Evolutionary conservation across 2,113 vertebrate species (phyloP).

Genomic region (Neogale vison): DNA sequence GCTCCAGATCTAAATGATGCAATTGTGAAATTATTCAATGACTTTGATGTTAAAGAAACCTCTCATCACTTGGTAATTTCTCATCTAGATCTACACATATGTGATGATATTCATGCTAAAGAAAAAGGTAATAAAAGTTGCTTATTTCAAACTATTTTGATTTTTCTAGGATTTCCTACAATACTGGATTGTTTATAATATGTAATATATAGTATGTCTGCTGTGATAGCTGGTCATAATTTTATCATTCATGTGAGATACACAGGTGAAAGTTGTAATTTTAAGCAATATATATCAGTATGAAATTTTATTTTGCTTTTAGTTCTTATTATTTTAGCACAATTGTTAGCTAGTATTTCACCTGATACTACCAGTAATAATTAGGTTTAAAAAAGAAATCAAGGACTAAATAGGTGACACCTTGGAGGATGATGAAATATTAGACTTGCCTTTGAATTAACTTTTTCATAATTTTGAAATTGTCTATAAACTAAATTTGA

Average conservation of each 20-base stretch:
- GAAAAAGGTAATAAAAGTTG: slow-evolving; percentile 91
- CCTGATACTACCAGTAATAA: background rate
- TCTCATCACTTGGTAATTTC: slow-evolving; percentile 98
- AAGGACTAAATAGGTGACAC: background rate
- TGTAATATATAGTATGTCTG: background rate
- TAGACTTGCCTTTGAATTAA: background rate
- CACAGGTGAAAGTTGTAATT: background rate
- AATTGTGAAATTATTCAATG: slow-evolving; percentile 93
- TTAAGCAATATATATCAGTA: background rate
- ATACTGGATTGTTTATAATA: background rate
- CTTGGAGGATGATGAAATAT: background rate
- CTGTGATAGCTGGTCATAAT: slow-evolving; percentile 12
- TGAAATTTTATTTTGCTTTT: slow-evolving; percentile 48
- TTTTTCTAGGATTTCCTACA: slow-evolving; percentile 22
- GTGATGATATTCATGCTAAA: slow-evolving; percentile 95
- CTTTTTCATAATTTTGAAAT: slow-evolving; percentile 4
- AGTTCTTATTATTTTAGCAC: background rate
- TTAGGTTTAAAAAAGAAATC: background rate
- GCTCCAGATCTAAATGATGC: slow-evolving; percentile 90
- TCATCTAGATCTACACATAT: slow-evolving; percentile 98
- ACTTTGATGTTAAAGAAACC: slow-evolving; percentile 96
- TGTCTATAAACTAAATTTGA: slow-evolving; percentile 14
- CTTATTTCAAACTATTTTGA: background rate
- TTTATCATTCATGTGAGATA: slow-evolving; percentile 3
- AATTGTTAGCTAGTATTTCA: background rate